Percentiles rank a stretch among this genome's conserved stretches.
Evolutionary conservation across 2,888 invertebrate species (phyloP).

Genomic region (Lomographa bimaculata): DNA sequence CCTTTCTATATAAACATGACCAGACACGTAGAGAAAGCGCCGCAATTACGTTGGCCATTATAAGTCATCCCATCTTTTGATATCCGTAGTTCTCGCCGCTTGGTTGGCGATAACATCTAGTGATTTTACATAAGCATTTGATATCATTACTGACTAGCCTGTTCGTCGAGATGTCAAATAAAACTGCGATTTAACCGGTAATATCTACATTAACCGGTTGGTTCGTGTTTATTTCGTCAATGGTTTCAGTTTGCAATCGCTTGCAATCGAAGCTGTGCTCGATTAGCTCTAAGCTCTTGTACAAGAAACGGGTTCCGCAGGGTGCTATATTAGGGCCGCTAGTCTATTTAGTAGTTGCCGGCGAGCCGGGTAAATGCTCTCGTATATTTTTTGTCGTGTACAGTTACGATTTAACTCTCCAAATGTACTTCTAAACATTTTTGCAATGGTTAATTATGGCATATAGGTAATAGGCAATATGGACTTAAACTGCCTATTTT

Average conservation of each 20-base stretch:
- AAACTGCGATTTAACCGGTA: slow-evolving; percentile 12
- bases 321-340: slow-evolving; percentile 31
- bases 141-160: slow-evolving; percentile 13
- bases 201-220: slow-evolving; percentile 21
- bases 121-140: slow-evolving; percentile 18
- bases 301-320: slow-evolving; percentile 28
- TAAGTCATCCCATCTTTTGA: slow-evolving; percentile 1
- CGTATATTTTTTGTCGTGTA: slow-evolving; percentile 17
- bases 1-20: slow-evolving; percentile 9
- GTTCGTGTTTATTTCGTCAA: slow-evolving; percentile 27
- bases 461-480: too few species aligned
- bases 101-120: slow-evolving; percentile 12
- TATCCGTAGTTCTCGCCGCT: slow-evolving; percentile 2
- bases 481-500: neutral
- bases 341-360: slow-evolving; percentile 24
- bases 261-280: slow-evolving; percentile 12
- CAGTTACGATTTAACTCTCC: slow-evolving; percentile 15
- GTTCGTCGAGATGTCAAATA: slow-evolving; percentile 19
- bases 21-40: slow-evolving; percentile 9
- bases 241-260: slow-evolving; percentile 26
- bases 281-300: slow-evolving; percentile 17
- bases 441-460: slow-evolving; percentile 1
- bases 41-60: slow-evolving; percentile 2
- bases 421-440: slow-evolving; percentile 7
- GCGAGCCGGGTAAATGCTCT: slow-evolving; percentile 15